Evolutionary conservation across 2,888 invertebrate genomes (phyloP).

Genomic region (Diadegma fenestrale): DNA sequence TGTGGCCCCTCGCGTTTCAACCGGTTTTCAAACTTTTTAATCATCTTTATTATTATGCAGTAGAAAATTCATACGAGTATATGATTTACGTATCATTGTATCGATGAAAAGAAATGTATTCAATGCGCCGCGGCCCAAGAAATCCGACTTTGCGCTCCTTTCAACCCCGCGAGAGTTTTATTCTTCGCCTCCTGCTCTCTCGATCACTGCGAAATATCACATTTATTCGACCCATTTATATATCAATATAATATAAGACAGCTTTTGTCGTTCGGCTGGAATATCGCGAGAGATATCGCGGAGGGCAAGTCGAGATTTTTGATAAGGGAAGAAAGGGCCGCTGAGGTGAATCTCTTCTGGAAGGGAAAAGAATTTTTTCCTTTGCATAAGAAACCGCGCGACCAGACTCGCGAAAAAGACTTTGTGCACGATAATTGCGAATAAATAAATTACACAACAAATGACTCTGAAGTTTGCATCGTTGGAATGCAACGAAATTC

Average conservation of each 20-base stretch:
- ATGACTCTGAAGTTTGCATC: too few species aligned
- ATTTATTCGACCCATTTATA: slow-evolving; percentile 46
- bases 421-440: slow-evolving; percentile 54
- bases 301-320: slow-evolving; percentile 32
- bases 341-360: slow-evolving; percentile 13
- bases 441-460: slow-evolving; percentile 29
- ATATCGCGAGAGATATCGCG: slow-evolving; percentile 47
- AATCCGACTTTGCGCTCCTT: background rate
- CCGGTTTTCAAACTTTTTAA: too few species aligned
- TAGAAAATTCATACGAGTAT: too few species aligned
- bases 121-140: slow-evolving; percentile 11
- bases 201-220: slow-evolving; percentile 31
- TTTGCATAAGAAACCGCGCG: slow-evolving; percentile 22
- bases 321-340: slow-evolving; percentile 28
- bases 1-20: too few species aligned
- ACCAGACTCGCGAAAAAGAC: slow-evolving; percentile 34
- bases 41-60: background rate
- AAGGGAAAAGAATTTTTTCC: slow-evolving; percentile 12
- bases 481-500: too few species aligned
- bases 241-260: slow-evolving; percentile 38
- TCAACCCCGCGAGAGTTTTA: slow-evolving; percentile 15
- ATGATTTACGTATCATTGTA: background rate
- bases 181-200: slow-evolving; percentile 11
- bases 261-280: slow-evolving; percentile 31
- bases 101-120: slow-evolving; percentile 15